Evolutionary conservation across 2,888 invertebrate genomes (phyloP), one percentile per base, ranked within the genome.

Genomic region (Orthosia gothica): DNA sequence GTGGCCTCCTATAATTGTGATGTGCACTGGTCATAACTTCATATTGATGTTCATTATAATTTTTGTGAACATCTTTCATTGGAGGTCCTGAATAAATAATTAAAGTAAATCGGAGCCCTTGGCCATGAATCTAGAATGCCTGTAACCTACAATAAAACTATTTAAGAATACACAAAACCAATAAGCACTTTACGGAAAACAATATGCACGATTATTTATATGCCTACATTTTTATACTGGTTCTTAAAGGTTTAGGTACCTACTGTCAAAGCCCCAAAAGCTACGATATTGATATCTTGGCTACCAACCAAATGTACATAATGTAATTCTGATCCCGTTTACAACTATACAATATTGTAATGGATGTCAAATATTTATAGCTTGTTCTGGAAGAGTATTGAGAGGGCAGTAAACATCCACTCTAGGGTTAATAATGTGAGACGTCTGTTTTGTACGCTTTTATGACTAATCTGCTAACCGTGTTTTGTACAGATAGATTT

Each of bases 281-380:
- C 59, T 32, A 47, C 3, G 61, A 76, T 69, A 82, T 79, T 76
- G 76, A 82, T 82, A 68, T 57, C 67, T 79, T 82, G 83, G 83
- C 83, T 15, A 16, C 5, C 18, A 61, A 79, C 83, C 79, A 82
- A 82, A 79, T 79, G 61, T 70, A n/a, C 23, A 9, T 81, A 72
- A 81, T 77, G 59, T 67, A 13, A 71, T 79, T 75, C 75, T 70
- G 69, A 72, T 79, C 70, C n/a, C 59, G 54, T 72, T 79, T 67
- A 72, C 68, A 71, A 61, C 67, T n/a, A 47, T 13, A 81, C 45
- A 66, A 79, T 45, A 81, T 81, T 65, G 18, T 76, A 70, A 49
- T 79, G 65, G 54, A 66, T 70, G 45, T 63, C 72, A 68, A 81
- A 76, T 68, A 71, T 80, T 64, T 71, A 61, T 71, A 26, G 71